Conservation (phyloP, 1,140 invertebrate genomes). For the Chionoecetes opilio region DNA sequence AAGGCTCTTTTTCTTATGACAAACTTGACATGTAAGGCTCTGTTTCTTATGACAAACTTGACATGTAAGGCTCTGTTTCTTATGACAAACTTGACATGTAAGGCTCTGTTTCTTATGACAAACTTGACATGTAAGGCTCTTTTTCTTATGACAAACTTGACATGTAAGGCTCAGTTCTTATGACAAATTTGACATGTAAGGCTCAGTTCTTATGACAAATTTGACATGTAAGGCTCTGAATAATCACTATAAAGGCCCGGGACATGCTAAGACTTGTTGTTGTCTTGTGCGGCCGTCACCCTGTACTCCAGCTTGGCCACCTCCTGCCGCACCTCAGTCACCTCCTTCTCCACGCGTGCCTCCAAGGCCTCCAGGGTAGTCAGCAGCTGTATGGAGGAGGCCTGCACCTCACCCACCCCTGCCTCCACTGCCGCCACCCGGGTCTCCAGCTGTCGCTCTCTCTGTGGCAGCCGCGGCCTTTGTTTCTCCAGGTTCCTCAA, state of each 20-base stretch:
- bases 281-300: constrained; percentile 11
- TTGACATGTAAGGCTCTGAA: background rate
- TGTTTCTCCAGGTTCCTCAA: too few species aligned
- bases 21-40: too few species aligned
- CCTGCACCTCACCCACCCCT: constrained; percentile 52
- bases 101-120: background rate
- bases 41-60: too few species aligned
- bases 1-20: too few species aligned
- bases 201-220: background rate
- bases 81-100: background rate
- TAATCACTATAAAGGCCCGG: background rate
- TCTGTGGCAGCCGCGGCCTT: background rate
- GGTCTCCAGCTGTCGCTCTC: constrained; percentile 55
- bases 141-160: too few species aligned
- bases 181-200: background rate
- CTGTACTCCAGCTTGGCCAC: constrained; percentile 73
- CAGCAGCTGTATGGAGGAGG: constrained; percentile 67
- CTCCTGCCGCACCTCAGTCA: constrained; percentile 67
- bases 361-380: constrained; percentile 62
- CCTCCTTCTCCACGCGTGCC: constrained; percentile 60
- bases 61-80: too few species aligned
- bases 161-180: too few species aligned
- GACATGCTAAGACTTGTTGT: constrained; percentile 47
- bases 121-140: background rate
- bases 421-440: constrained; percentile 52